These are phyloP conservation scores for Drosophila nikananu DNA, from an alignment of 1,140 invertebrate species.

Conservation along the genomic window DNA sequence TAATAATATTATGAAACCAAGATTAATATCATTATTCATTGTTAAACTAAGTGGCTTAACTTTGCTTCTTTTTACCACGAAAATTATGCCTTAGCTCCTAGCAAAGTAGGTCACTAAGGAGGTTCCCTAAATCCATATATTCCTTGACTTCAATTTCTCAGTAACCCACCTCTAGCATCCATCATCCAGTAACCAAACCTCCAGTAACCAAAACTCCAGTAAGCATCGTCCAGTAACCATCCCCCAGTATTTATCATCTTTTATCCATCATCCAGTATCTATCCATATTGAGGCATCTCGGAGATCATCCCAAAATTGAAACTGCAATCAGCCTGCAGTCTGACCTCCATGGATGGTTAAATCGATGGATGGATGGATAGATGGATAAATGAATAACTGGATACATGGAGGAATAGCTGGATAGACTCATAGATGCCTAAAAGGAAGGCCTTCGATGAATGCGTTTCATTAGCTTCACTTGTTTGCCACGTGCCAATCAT, in stretches of 20 bases:
- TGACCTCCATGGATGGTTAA: neutral
- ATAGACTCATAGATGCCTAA: neutral
- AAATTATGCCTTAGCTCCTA: neutral
- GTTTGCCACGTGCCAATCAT: conserved; percentile 44
- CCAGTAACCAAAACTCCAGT: no score
- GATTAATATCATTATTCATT: no score
- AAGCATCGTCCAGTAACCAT: neutral
- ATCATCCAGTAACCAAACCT: neutral
- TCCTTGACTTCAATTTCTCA: neutral
- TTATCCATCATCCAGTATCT: neutral
- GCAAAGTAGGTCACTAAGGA: conserved; percentile 4
- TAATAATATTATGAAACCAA: neutral
- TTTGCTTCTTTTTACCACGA: neutral
- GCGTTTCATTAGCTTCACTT: conserved; percentile 46
- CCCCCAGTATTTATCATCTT: neutral
- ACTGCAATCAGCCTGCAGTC: conserved; percentile 15
- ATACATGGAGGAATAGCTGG: no score
- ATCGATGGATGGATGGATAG: neutral
- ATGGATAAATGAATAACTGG: neutral
- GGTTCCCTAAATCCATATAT: neutral
- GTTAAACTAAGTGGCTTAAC: no score
- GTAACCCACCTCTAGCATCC: no score
- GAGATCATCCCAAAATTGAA: conserved; percentile 9
- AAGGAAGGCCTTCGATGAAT: conserved; percentile 16
- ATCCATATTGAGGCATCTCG: neutral